Percentiles rank a stretch among this genome's conserved stretches.
phyloP scores from a whole-genome alignment of 2,797 vertebrate genomes.

The Thripadectes ignobilis region DNA sequence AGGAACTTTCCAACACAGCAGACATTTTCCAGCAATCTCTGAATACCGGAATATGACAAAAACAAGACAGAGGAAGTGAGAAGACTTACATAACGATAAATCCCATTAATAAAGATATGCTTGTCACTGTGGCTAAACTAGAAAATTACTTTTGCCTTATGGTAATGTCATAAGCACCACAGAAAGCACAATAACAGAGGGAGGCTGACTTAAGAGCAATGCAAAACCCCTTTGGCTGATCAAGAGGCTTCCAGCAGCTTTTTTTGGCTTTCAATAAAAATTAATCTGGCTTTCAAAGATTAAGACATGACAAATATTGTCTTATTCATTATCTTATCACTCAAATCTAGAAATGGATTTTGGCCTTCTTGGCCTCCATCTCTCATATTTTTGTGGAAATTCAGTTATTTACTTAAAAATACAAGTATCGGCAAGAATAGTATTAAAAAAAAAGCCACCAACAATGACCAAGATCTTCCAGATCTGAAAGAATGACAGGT shows the following conservation, averaged over 20 bases:
- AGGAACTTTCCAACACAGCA: neutral
- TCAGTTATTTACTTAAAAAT: neutral
- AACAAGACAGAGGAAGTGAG: neutral
- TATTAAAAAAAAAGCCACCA: neutral
- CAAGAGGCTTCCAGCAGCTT: neutral
- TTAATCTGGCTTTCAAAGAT: neutral
- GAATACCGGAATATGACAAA: neutral
- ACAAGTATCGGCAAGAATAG: neutral
- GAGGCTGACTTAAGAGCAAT: neutral
- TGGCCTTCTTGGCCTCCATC: neutral
- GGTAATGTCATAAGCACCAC: neutral
- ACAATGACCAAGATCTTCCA: neutral
- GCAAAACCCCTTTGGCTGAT: neutral
- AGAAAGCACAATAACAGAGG: neutral
- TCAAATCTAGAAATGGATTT: neutral
- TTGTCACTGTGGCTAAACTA: neutral
- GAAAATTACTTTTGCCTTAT: neutral
- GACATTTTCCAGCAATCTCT: neutral
- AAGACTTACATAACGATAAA: neutral
- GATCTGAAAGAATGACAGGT: neutral
- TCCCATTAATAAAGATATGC: neutral
- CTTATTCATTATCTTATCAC: neutral
- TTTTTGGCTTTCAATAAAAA: neutral
- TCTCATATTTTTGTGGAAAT: neutral
- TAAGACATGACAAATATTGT: neutral